phyloP scores from a whole-genome alignment of 2,888 invertebrate genomes.

The Chironomus tentans region DNA sequence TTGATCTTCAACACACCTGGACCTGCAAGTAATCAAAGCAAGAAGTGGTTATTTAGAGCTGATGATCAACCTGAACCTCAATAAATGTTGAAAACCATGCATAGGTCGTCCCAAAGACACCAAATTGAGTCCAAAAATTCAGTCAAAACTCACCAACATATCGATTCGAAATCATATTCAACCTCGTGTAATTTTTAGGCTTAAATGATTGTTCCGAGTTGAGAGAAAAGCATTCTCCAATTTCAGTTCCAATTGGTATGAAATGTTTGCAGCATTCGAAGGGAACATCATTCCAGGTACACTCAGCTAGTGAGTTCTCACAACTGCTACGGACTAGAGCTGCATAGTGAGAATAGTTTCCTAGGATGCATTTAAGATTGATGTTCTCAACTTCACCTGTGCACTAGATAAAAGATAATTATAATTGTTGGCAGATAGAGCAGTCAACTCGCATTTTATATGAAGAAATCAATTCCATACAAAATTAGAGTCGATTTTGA shows the following conservation, averaged over 20 bases:
- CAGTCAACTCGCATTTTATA: too few species aligned
- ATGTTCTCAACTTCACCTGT: conserved; percentile 36
- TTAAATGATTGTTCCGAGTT: conserved; percentile 51
- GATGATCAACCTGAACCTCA: too few species aligned
- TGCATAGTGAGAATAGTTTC: conserved; percentile 52
- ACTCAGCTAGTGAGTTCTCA: conserved; percentile 47
- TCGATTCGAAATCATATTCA: conserved; percentile 8
- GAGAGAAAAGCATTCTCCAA: conserved; percentile 56
- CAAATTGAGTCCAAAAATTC: too few species aligned
- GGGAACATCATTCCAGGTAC: conserved; percentile 50
- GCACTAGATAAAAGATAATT: too few species aligned
- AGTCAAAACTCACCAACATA: conserved; percentile 2
- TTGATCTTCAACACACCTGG: conserved; percentile 52
- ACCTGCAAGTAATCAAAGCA: conserved; percentile 40
- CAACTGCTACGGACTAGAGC: conserved; percentile 52
- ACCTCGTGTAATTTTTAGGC: conserved; percentile 24
- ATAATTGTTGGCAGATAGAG: too few species aligned
- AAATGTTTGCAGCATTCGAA: conserved; percentile 61
- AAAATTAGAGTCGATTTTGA: too few species aligned
- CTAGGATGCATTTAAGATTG: conserved; percentile 48
- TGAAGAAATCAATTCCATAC: too few species aligned
- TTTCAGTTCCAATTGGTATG: conserved; percentile 53
- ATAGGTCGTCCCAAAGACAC: too few species aligned
- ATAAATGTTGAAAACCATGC: too few species aligned
- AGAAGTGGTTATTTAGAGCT: too few species aligned